A percentile compares a stretch with the other conserved stretches of the same genome.
These are phyloP conservation scores for Ornithorhynchus anatinus DNA, from an alignment of 2,113 vertebrate species.

Conservation along the genomic window DNA sequence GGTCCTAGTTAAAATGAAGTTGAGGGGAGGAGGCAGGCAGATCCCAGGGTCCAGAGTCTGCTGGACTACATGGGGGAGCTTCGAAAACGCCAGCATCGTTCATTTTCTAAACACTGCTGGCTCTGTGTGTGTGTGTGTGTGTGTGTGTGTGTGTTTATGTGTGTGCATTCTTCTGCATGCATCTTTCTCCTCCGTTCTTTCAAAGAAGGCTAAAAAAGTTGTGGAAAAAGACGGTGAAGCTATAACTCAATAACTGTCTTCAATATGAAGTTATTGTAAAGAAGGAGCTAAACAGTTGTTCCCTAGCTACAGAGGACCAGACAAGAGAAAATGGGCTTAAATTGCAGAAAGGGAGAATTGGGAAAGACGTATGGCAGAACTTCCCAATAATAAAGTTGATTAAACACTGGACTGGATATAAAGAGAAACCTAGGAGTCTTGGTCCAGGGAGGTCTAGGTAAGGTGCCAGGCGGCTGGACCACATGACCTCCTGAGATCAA, in stretches of 20 bases:
- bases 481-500: background rate
- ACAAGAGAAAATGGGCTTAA: background rate
- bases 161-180: background rate
- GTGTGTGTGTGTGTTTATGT: background rate
- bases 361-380: background rate
- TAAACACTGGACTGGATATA: too few relatives aligned
- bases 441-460: too few relatives aligned
- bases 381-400: background rate
- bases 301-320: background rate
- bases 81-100: too few relatives aligned
- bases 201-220: background rate
- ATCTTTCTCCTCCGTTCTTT: background rate
- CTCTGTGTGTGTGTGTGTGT: background rate
- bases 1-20: constrained; percentile 8
- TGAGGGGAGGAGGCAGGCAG: constrained; percentile 14
- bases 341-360: background rate
- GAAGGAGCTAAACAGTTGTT: background rate
- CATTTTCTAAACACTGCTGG: background rate
- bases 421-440: too few relatives aligned
- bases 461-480: too few relatives aligned
- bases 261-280: rapidly evolving
- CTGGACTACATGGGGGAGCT: constrained; percentile 43
- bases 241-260: background rate
- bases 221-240: background rate
- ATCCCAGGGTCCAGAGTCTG: constrained; percentile 30